Conservation (phyloP, 30 jellyfish, hydroid and myxozoan genomes). For the Aurelia sp. region DNA sequence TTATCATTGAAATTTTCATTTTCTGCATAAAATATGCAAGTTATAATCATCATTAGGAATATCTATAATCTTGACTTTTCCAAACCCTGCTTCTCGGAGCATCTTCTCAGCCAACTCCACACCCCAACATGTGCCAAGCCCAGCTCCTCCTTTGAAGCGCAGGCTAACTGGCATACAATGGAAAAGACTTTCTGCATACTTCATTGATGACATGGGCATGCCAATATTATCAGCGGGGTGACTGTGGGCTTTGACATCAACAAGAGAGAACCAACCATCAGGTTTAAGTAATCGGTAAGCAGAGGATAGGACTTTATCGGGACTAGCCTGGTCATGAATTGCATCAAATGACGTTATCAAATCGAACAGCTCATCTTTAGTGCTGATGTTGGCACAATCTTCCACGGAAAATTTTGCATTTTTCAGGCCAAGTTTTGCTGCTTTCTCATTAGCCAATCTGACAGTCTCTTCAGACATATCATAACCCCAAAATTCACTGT, state of each 20-base stretch:
- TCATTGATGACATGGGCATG: slow-evolving; percentile 23
- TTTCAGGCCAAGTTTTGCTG: slow-evolving; percentile 17
- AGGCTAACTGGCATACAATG: slow-evolving; percentile 72
- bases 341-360: slow-evolving; percentile 52
- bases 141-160: slow-evolving; percentile 61
- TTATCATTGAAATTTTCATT: too few species aligned
- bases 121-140: slow-evolving; percentile 73
- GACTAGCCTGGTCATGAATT: slow-evolving; percentile 63
- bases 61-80: too few species aligned
- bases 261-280: slow-evolving; percentile 54
- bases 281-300: slow-evolving; percentile 35
- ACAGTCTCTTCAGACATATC: slow-evolving; percentile 43
- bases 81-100: slow-evolving; percentile 60
- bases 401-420: slow-evolving; percentile 26
- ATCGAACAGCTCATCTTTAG: slow-evolving; percentile 45
- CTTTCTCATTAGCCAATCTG: slow-evolving; percentile 18
- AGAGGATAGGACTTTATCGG: slow-evolving; percentile 36
- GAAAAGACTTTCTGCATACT: slow-evolving; percentile 35
- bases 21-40: too few species aligned
- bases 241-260: slow-evolving; percentile 55
- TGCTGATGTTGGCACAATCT: slow-evolving; percentile 33
- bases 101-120: slow-evolving; percentile 51
- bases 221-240: slow-evolving; percentile 57
- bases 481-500: slow-evolving; percentile 50
- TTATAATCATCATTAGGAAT: too few species aligned